Base-by-base conservation (phyloP, 2,797 vertebrate species). In the Coregonus ussuriensis region DNA sequence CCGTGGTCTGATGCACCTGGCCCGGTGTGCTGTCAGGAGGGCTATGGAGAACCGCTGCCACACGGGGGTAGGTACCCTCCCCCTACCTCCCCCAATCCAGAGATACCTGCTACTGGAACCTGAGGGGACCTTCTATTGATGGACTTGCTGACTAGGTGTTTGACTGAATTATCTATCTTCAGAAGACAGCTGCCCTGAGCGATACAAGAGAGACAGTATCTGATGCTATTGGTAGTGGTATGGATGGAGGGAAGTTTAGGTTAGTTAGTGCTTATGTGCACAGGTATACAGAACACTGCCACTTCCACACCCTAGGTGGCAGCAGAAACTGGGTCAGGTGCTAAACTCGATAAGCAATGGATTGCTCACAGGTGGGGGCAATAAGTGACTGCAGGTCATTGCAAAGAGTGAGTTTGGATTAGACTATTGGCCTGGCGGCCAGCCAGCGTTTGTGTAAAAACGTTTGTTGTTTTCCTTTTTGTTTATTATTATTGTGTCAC, bases 1-100 rank as follows among this genome's bases (percentile, higher is more conserved):
- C 0, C 95, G 98, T 79, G 95, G 95, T 2, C 95, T 99, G 84
- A 93, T 97, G 84, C 98, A 99, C 86, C 88, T 99, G 75, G 87
- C 95, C 80, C 93, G 98, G 83, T 99, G 98, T 79, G 90, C 94
- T 18, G 51, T 72, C 25, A 51, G 71, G 16, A 59, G 56, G 16
- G n/a, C 16, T 18, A 59, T 59, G 56, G 16, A 18, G n/a, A 5
- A 59, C 56, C 91, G 85, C 79, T 96, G 94, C 81, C 93, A 96
- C 81, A 81, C 13, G 37, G 88, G 76, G 4, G 86, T 95, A 69
- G 92, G 94, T 18, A 80, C 87, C 75, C 93, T 97, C 75, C 85
- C 89, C 73, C 88, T 97, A 77, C 96, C 96, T 3, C 14, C 66
- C 15, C 79, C 88, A 18, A 82, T 96, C 83, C 94, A 95, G 88